Percentiles rank a stretch among this genome's conserved stretches.
These are phyloP conservation scores for Donacobius atricapilla DNA, from an alignment of 2,113 vertebrate genomes.

Conservation along the genomic window DNA sequence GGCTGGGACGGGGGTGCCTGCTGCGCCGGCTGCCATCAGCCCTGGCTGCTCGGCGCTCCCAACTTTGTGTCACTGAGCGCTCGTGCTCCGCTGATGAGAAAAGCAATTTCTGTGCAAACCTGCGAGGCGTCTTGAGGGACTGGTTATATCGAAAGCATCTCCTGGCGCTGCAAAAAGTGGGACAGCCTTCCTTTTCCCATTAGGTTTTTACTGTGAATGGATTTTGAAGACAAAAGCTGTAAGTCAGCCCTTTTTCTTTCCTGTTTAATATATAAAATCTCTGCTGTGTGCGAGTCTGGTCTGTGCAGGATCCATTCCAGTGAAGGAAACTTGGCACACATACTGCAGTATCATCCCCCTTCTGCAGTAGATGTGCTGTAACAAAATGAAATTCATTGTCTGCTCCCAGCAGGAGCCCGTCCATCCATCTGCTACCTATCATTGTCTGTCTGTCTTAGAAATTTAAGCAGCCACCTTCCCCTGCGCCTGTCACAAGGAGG, in stretches of 20 bases:
- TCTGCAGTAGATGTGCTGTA: constrained; percentile 39
- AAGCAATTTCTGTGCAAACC: background rate
- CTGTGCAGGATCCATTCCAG: constrained; percentile 5
- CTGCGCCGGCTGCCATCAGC: rapidly evolving
- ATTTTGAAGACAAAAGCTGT: constrained; percentile 53
- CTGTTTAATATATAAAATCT: constrained; percentile 34
- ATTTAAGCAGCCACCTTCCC: constrained; percentile 2
- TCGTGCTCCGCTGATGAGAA: background rate
- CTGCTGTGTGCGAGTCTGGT: background rate
- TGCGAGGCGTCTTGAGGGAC: background rate
- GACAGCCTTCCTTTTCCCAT: background rate
- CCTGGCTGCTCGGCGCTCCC: background rate
- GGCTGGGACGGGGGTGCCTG: background rate
- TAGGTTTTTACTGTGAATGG: constrained; percentile 23
- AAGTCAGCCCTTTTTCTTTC: constrained; percentile 27
- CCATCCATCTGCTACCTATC: constrained; percentile 36
- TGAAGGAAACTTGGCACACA: constrained; percentile 15
- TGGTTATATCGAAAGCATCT: background rate
- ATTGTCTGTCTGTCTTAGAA: constrained; percentile 46
- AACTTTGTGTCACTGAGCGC: background rate
- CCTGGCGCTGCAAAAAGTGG: constrained; percentile 12
- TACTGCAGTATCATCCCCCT: constrained; percentile 41
- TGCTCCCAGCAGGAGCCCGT: constrained; percentile 33
- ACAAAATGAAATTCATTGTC: constrained; percentile 50
- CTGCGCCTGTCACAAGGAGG: background rate